Evolutionary conservation across 2,113 vertebrate species (phyloP).

Genomic region (Eidolon helvum): DNA sequence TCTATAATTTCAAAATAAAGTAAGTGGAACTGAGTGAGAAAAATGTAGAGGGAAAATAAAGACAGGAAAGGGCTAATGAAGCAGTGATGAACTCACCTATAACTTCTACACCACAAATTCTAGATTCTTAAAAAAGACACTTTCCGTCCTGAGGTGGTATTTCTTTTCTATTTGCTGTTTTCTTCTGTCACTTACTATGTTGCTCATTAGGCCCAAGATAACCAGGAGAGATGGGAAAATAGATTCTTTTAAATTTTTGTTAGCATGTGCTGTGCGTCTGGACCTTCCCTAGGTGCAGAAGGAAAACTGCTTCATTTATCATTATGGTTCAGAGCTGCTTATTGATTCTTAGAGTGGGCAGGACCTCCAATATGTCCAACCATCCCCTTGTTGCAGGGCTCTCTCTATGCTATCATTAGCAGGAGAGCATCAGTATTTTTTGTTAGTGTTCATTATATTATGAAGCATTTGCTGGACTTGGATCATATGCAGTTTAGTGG

Average conservation of each 20-base stretch:
- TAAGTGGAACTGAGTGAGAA: not conserved
- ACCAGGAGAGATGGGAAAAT: not conserved
- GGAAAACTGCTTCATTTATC: not conserved
- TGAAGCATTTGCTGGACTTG: not conserved
- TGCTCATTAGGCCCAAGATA: not conserved
- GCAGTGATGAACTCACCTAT: not conserved
- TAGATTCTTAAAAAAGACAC: not conserved
- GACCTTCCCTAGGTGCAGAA: not conserved
- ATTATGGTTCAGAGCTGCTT: not conserved
- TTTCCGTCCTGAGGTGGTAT: not conserved
- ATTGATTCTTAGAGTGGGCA: not conserved
- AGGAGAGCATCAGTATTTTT: not conserved
- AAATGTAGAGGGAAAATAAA: slow-evolving; percentile 1
- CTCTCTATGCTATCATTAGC: not conserved
- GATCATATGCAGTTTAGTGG: not conserved
- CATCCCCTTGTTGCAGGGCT: not conserved
- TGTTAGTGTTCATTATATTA: not conserved
- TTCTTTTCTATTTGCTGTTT: not conserved
- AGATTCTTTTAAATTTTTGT: not conserved
- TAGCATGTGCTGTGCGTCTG: not conserved
- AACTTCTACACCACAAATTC: not conserved
- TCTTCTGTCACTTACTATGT: not conserved
- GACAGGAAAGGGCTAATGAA: not conserved
- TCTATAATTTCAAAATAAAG: not conserved
- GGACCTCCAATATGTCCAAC: not conserved